Evolutionary conservation across 2,113 vertebrate species (phyloP).

Genomic region (Vimba vimba): DNA sequence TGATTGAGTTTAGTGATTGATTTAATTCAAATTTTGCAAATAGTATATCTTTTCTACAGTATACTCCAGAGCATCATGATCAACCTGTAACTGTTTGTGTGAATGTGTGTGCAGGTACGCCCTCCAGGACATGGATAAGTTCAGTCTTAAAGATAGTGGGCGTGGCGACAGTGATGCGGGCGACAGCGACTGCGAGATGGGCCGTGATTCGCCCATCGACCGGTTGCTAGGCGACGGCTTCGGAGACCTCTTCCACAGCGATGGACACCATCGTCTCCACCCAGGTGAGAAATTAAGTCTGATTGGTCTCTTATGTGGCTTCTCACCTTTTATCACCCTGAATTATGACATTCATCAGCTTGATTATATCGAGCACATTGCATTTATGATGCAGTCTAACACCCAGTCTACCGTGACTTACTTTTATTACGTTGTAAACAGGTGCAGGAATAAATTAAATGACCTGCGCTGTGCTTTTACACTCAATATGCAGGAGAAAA

Average conservation of each 20-base stretch:
- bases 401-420: neutral
- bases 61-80: neutral
- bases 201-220: constrained; percentile 97
- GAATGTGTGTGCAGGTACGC: constrained; percentile 82
- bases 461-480: neutral
- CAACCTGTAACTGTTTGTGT: constrained; percentile 38
- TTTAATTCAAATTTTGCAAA: neutral
- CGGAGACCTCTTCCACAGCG: constrained; percentile 95
- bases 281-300: constrained; percentile 79
- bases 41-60: neutral
- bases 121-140: constrained; percentile 99
- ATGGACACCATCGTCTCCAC: constrained; percentile 91
- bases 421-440: neutral
- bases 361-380: constrained; percentile 25
- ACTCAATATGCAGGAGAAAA: neutral
- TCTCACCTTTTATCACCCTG: constrained; percentile 25
- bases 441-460: constrained; percentile 11
- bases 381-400: neutral
- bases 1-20: neutral
- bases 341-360: constrained; percentile 33
- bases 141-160: constrained; percentile 99
- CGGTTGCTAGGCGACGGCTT: constrained; percentile 96
- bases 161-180: constrained; percentile 98
- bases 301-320: neutral
- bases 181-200: constrained; percentile 98